Conservation (phyloP, 2,113 vertebrate species). For the Paramormyrops kingsleyae region DNA sequence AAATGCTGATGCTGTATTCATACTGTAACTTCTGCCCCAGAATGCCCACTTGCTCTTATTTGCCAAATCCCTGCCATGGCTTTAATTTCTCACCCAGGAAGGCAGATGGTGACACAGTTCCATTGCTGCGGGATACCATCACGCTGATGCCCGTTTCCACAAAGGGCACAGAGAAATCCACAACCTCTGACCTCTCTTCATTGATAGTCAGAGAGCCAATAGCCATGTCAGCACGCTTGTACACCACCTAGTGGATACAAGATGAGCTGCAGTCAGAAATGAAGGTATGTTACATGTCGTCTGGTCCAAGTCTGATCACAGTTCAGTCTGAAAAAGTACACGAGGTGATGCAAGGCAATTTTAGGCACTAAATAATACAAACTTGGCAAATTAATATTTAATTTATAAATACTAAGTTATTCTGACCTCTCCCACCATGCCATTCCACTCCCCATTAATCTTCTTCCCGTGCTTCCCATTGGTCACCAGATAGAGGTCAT, state of each 20-base stretch:
- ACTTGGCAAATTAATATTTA: not conserved
- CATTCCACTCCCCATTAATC: slow-evolving; percentile 87
- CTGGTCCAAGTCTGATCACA: not conserved
- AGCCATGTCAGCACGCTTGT: slow-evolving; percentile 81
- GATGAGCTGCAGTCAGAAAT: slow-evolving; percentile 13
- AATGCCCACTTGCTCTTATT: not conserved
- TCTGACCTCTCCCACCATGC: slow-evolving; percentile 88
- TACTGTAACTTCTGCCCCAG: not conserved
- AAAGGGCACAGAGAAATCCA: slow-evolving; percentile 85
- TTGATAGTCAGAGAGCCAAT: slow-evolving; percentile 86
- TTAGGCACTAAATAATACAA: not conserved
- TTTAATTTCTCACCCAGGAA: slow-evolving; percentile 65
- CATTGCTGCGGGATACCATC: slow-evolving; percentile 86
- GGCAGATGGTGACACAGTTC: slow-evolving; percentile 82
- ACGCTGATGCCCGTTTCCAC: slow-evolving; percentile 88
- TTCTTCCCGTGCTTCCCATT: slow-evolving; percentile 78
- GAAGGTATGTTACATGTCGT: not conserved
- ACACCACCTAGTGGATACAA: slow-evolving; percentile 67
- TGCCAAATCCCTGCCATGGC: not conserved
- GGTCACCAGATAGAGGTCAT: slow-evolving; percentile 89
- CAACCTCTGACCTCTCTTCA: slow-evolving; percentile 79
- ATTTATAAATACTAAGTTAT: not conserved
- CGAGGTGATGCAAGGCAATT: not conserved
- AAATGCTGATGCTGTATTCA: not conserved
- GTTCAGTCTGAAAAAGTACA: not conserved